phyloP scores from a whole-genome alignment of 2,888 invertebrate species.

The Meghimatium bilineatum region DNA sequence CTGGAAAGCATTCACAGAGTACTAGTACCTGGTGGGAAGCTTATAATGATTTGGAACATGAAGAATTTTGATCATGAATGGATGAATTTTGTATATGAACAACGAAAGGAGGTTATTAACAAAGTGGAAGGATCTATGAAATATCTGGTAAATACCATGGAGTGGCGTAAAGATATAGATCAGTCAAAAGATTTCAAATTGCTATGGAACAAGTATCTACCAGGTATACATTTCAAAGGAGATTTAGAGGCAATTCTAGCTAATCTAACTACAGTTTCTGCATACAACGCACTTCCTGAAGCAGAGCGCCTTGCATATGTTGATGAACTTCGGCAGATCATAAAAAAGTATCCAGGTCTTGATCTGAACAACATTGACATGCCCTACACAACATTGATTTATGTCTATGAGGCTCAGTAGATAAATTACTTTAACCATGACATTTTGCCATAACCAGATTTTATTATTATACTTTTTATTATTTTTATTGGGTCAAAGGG shows the following conservation, averaged over 20 bases:
- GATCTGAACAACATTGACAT: slow-evolving; percentile 32
- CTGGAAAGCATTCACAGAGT: slow-evolving; percentile 61
- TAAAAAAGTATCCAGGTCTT: slow-evolving; percentile 30
- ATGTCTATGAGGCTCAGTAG: slow-evolving; percentile 15
- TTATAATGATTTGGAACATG: slow-evolving; percentile 39
- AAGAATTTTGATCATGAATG: slow-evolving; percentile 36
- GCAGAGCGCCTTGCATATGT: slow-evolving; percentile 20
- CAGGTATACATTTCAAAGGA: slow-evolving; percentile 26
- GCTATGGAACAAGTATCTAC: slow-evolving; percentile 9
- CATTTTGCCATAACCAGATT: no score
- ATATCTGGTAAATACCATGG: slow-evolving; percentile 21
- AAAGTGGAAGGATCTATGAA: slow-evolving; percentile 28
- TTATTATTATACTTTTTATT: no score
- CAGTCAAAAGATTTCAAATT: slow-evolving; percentile 23
- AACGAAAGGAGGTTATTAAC: slow-evolving; percentile 18
- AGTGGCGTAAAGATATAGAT: slow-evolving; percentile 33
- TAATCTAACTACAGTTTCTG: slow-evolving; percentile 33
- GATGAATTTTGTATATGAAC: slow-evolving; percentile 23
- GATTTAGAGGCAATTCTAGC: slow-evolving; percentile 33
- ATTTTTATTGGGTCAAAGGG: no score
- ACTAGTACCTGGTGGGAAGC: slow-evolving; percentile 57
- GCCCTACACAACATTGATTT: slow-evolving; percentile 33
- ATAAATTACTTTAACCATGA: no score
- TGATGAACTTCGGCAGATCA: slow-evolving; percentile 24
- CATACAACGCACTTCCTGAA: slow-evolving; percentile 32